Evolutionary conservation across 2,797 vertebrate species (phyloP).

Genomic region (Lepidocolaptes lacrymiger): DNA sequence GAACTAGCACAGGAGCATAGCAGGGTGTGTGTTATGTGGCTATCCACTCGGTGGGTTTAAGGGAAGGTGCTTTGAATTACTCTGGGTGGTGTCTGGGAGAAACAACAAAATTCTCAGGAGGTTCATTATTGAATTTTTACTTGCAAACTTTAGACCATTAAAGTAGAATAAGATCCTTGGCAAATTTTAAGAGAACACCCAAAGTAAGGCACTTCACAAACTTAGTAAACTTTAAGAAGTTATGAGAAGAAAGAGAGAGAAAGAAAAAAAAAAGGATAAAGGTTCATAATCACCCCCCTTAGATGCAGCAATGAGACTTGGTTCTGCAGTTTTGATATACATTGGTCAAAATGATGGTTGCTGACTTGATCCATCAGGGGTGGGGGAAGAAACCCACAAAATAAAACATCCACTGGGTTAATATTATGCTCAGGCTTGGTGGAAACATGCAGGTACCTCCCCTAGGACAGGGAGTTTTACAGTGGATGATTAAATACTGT

Average conservation of each 20-base stretch:
- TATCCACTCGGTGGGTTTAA: background rate
- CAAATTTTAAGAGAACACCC: background rate
- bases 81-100: background rate
- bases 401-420: background rate
- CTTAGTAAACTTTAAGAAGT: background rate
- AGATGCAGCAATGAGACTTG: background rate
- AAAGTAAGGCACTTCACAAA: background rate
- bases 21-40: background rate
- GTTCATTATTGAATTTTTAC: background rate
- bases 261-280: background rate
- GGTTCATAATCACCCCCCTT: background rate
- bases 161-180: background rate
- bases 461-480: background rate
- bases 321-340: background rate
- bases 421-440: background rate
- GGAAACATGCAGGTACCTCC: background rate
- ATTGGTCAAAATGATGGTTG: background rate
- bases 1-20: background rate
- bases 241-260: background rate
- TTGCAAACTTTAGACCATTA: background rate
- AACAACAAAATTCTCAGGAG: background rate
- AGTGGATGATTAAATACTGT: background rate
- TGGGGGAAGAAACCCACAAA: background rate
- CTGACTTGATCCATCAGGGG: background rate
- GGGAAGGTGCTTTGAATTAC: background rate